Conservation (phyloP, 2,113 vertebrate species). For the Corapipo altera region DNA sequence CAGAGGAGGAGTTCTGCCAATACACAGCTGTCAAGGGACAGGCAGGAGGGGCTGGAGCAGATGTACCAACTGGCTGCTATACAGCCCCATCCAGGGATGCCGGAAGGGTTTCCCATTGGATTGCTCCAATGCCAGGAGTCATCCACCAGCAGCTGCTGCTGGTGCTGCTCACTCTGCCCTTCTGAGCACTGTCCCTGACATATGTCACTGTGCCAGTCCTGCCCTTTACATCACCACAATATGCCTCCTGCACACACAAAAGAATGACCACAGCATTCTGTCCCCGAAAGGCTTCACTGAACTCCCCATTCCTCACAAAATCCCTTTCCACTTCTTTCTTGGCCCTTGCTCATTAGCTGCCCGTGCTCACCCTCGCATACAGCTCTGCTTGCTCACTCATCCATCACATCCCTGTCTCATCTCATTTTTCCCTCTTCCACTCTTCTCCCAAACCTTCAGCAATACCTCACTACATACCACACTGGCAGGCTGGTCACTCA, state of each 20-base stretch:
- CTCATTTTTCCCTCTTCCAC: background rate
- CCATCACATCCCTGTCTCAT: background rate
- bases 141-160: background rate
- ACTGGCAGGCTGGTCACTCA: background rate
- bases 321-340: background rate
- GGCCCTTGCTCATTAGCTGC: background rate
- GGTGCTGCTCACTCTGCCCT: background rate
- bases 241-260: background rate
- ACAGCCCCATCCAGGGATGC: background rate
- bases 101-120: rapidly evolving
- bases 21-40: background rate
- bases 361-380: background rate
- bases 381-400: background rate
- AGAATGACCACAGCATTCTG: background rate
- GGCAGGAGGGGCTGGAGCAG: background rate
- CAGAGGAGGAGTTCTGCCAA: background rate
- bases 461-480: background rate
- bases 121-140: background rate
- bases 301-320: background rate
- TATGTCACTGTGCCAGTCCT: background rate
- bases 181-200: background rate
- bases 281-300: background rate
- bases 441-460: background rate
- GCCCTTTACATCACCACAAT: background rate
- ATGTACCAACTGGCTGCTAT: background rate